These are phyloP conservation scores for Proteles cristata DNA, from an alignment of 2,113 vertebrate genomes.

Conservation along the genomic window DNA sequence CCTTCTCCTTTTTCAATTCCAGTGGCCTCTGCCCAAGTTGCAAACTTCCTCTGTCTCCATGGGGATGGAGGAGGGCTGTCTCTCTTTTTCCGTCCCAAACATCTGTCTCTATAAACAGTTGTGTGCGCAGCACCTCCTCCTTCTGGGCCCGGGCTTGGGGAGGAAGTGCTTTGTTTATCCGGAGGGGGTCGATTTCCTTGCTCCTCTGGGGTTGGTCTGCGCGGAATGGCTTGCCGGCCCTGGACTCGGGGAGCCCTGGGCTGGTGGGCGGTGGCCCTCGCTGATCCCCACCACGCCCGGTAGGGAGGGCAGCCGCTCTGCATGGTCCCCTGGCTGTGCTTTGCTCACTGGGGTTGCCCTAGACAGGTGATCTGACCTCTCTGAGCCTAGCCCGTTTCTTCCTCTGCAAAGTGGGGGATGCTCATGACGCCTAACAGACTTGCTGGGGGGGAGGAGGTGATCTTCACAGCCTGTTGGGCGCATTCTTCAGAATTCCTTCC, in stretches of 20 bases:
- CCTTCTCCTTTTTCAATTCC: conserved; percentile 62
- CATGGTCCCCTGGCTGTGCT: not conserved
- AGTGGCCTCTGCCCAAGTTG: conserved; percentile 59
- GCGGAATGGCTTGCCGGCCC: not conserved
- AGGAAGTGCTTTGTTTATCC: conserved; percentile 74
- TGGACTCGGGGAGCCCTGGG: not conserved
- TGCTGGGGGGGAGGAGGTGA: rapidly evolving
- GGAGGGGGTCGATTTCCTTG: conserved; percentile 65
- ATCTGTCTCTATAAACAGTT: conserved; percentile 63
- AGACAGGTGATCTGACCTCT: not conserved
- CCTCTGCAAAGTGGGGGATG: not conserved
- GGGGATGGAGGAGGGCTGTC: conserved; percentile 64
- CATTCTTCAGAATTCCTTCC: rapidly evolving
- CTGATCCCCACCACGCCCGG: not conserved
- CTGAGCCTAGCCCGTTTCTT: not conserved
- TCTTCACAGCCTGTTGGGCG: not conserved
- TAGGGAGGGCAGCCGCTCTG: not conserved
- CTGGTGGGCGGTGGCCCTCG: not conserved
- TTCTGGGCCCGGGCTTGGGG: not conserved
- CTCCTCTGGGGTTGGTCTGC: not conserved
- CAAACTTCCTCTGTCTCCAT: conserved; percentile 82
- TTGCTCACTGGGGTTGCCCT: not conserved
- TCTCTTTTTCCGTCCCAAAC: conserved; percentile 71
- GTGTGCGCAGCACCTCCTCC: not conserved
- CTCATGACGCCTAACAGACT: rapidly evolving